Conservation (phyloP, 2,113 vertebrate species). For the Mohoua ochrocephala region DNA sequence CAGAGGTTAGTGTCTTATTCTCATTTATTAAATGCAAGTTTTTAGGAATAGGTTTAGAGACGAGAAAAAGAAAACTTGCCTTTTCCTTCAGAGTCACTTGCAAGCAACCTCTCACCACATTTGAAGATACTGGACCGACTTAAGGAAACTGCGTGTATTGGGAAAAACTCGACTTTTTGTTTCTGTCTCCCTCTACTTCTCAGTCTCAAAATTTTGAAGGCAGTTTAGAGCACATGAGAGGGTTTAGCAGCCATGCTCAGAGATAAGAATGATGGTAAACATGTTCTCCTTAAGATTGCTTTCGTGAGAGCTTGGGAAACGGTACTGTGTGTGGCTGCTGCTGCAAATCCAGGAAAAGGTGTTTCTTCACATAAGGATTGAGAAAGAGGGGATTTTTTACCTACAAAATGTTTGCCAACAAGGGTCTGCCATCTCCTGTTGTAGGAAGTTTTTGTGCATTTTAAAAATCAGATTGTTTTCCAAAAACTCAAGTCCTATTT, state of each 20-base stretch:
- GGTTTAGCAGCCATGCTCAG: not conserved
- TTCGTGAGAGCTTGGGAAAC: not conserved
- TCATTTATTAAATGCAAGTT: not conserved
- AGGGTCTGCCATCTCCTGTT: not conserved
- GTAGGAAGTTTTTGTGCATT: not conserved
- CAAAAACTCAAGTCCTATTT: not conserved
- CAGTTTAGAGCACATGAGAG: not conserved
- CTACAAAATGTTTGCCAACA: not conserved
- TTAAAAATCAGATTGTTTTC: not conserved
- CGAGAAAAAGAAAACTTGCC: not conserved
- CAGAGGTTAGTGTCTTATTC: not conserved
- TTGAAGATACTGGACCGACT: not conserved
- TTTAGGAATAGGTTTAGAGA: not conserved
- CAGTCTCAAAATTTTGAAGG: not conserved
- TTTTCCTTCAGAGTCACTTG: not conserved
- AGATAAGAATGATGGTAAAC: not conserved
- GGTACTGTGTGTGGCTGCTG: not conserved
- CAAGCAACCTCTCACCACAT: not conserved
- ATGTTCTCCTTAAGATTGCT: not conserved
- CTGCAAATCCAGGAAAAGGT: not conserved
- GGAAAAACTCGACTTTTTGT: not conserved
- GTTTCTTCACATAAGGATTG: not conserved
- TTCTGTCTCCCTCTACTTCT: not conserved
- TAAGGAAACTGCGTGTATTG: not conserved
- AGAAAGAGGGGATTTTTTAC: not conserved